phyloP scores from a whole-genome alignment of 2,113 vertebrate species.

The Psittacara wagleri region DNA sequence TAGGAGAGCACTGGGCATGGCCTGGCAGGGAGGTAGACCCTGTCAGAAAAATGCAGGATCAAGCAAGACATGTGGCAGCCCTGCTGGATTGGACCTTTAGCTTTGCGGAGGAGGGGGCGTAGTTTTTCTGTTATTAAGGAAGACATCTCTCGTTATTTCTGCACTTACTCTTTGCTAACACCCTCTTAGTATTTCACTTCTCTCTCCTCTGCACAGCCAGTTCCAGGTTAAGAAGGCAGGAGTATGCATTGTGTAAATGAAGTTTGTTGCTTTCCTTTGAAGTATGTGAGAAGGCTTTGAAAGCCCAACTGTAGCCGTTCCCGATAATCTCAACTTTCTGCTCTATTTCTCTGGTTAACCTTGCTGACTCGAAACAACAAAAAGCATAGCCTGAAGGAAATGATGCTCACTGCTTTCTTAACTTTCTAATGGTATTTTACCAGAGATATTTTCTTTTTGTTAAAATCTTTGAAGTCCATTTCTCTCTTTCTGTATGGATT shows the following conservation, averaged over 20 bases:
- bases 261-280: conserved; percentile 51
- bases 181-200: neutral
- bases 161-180: neutral
- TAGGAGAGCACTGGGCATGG: neutral
- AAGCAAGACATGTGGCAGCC: neutral
- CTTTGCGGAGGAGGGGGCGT: neutral
- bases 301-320: conserved; percentile 4
- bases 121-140: neutral
- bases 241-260: conserved; percentile 7
- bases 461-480: conserved; percentile 38
- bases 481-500: neutral
- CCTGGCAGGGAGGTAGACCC: neutral
- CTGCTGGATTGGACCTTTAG: neutral
- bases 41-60: neutral
- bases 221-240: neutral
- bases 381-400: conserved; percentile 58
- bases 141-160: neutral
- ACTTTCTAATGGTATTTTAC: conserved; percentile 45
- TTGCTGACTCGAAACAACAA: conserved; percentile 69
- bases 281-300: conserved; percentile 41
- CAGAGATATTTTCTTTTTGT: conserved; percentile 28
- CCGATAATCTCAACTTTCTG: conserved; percentile 55
- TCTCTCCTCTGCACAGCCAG: neutral
- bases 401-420: conserved; percentile 26
- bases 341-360: conserved; percentile 68